Evolutionary conservation across 2,888 invertebrate genomes (phyloP).

Genomic region (Leucophenga maculata): DNA sequence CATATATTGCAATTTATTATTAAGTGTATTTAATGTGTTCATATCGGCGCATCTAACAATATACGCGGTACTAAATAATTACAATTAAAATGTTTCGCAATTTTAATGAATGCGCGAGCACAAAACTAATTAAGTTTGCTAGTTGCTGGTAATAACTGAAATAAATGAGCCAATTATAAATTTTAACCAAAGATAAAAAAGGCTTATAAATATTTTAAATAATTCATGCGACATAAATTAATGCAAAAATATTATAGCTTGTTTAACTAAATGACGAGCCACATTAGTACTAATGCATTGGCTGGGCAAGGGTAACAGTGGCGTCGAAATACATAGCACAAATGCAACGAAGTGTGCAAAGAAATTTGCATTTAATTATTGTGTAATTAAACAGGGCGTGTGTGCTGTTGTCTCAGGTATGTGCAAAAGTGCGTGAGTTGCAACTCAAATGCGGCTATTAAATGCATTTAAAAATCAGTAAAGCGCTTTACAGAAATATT

Average conservation of each 20-base stretch:
- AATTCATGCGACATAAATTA: not conserved
- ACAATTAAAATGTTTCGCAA: too few relatives aligned
- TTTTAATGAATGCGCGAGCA: too few relatives aligned
- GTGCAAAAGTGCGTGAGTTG: constrained; percentile 1
- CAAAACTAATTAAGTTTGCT: too few relatives aligned
- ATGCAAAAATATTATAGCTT: constrained; percentile 2
- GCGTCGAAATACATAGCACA: constrained; percentile 51
- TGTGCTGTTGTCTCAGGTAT: not conserved
- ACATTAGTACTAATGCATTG: not conserved
- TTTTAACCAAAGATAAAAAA: too few relatives aligned
- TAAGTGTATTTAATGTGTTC: constrained; percentile 3
- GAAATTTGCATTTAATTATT: constrained; percentile 12
- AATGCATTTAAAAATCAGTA: constrained; percentile 14
- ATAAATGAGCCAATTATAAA: too few relatives aligned
- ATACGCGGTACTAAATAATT: too few relatives aligned
- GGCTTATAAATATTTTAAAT: not conserved
- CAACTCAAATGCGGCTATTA: not conserved
- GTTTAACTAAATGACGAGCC: constrained; percentile 8
- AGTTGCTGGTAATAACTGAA: too few relatives aligned
- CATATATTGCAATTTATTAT: not conserved
- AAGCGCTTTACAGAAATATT: not conserved
- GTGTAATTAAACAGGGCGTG: not conserved
- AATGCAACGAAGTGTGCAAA: constrained; percentile 43
- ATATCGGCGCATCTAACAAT: constrained; percentile 1
- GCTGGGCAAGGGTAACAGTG: not conserved